Conservation (phyloP, 2,113 vertebrate genomes). For the Phoenicopterus ruber region DNA sequence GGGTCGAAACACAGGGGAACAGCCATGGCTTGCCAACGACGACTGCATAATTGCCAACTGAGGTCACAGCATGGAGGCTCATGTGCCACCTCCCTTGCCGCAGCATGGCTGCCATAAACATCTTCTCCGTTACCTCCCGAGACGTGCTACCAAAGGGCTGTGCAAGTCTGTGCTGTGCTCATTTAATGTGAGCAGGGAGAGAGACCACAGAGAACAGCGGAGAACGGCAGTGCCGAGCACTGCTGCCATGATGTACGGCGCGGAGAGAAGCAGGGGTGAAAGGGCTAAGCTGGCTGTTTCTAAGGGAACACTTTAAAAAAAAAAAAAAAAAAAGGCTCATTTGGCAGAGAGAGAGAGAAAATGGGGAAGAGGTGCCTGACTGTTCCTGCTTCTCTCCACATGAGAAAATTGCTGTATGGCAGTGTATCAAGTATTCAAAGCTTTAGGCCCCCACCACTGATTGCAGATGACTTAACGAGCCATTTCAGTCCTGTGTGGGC, state of each 20-base stretch:
- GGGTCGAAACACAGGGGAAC: neutral
- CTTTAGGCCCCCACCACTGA: slow-evolving; percentile 5
- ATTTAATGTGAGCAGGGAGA: neutral
- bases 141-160: neutral
- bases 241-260: neutral
- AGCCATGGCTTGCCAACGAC: accelerated
- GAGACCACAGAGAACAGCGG: neutral
- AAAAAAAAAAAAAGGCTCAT: neutral
- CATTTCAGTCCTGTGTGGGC: neutral
- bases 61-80: neutral
- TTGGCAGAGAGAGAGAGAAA: neutral
- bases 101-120: neutral
- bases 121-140: accelerated
- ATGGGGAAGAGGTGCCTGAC: slow-evolving; percentile 25
- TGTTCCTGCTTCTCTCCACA: slow-evolving; percentile 8
- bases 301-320: slow-evolving; percentile 11
- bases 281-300: slow-evolving; percentile 15
- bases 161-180: neutral
- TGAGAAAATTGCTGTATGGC: slow-evolving; percentile 27
- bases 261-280: neutral
- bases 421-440: neutral
- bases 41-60: neutral
- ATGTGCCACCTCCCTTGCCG: neutral
- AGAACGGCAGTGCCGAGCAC: neutral
- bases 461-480: slow-evolving; percentile 12